phyloP scores from a whole-genome alignment of 2,113 vertebrate species.

The Bambusicola thoracicus region DNA sequence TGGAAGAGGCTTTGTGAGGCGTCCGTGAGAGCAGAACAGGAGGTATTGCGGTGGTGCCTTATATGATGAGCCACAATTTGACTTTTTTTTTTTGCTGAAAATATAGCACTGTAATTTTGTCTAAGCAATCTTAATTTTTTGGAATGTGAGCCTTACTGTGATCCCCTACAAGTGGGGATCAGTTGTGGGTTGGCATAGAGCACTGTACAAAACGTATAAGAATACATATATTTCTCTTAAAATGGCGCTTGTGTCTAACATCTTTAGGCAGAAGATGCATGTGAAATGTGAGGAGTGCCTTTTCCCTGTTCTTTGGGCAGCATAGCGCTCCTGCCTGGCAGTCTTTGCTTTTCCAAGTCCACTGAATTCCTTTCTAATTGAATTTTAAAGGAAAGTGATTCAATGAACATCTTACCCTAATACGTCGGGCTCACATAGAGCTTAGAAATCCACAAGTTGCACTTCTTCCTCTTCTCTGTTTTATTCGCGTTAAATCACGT shows the following conservation, averaged over 20 bases:
- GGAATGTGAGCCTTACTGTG: background rate
- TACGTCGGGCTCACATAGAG: background rate
- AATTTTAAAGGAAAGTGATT: background rate
- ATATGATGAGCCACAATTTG: background rate
- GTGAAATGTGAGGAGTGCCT: background rate
- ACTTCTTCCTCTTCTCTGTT: background rate
- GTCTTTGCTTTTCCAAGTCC: background rate
- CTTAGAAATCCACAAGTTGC: background rate
- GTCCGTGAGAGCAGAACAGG: background rate
- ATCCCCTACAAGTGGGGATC: background rate
- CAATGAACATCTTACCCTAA: background rate
- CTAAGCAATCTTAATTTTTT: background rate
- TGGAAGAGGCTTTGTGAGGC: slow-evolving; percentile 35
- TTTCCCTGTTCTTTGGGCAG: background rate
- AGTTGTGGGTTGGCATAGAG: background rate
- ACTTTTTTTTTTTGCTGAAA: background rate
- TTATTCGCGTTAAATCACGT: background rate
- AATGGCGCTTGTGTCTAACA: background rate
- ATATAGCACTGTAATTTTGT: background rate
- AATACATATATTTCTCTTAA: background rate
- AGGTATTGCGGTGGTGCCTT: background rate
- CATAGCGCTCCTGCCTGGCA: accelerated
- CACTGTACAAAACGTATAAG: background rate
- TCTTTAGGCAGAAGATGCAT: background rate
- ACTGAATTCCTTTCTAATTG: background rate